A percentile compares a stretch with the other conserved stretches of the same genome.
Conservation (phyloP, 2,888 invertebrate species). For the Ennomos fuscantarius region DNA sequence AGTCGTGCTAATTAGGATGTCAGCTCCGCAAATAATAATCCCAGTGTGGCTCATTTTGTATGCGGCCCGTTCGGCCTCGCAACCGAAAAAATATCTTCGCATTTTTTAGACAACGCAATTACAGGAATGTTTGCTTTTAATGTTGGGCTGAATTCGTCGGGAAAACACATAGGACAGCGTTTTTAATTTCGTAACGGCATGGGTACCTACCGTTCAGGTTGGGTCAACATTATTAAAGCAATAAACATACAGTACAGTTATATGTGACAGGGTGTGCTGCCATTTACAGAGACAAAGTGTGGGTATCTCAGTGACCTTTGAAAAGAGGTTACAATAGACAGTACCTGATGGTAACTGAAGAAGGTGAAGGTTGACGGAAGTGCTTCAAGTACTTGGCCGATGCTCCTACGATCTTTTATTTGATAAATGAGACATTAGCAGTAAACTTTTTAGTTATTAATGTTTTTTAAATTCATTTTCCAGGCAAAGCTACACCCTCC, state of each 20-base stretch:
- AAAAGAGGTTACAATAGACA: constrained; percentile 10
- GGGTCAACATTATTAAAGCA: constrained; percentile 43
- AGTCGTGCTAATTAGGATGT: constrained; percentile 80
- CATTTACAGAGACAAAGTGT: constrained; percentile 30
- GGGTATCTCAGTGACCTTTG: constrained; percentile 25
- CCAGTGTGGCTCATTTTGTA: constrained; percentile 74
- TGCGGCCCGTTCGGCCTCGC: constrained; percentile 61
- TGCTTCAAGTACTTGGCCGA: not conserved
- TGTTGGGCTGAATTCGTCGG: constrained; percentile 52
- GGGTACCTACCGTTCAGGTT: constrained; percentile 38
- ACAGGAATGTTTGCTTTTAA: constrained; percentile 76
- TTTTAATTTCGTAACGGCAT: constrained; percentile 54
- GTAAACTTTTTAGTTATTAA: no score
- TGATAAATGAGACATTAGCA: no score
- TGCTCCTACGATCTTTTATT: no score
- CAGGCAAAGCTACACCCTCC: no score
- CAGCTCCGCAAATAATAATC: constrained; percentile 79
- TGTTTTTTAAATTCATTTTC: no score
- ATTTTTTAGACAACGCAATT: constrained; percentile 78
- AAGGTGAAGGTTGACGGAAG: constrained; percentile 5
- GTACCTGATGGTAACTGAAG: not conserved
- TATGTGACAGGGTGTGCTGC: constrained; percentile 32
- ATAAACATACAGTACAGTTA: constrained; percentile 45
- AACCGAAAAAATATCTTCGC: constrained; percentile 71
- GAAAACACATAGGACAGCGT: constrained; percentile 59